Base-by-base conservation (phyloP, 1,140 invertebrate species). In the Pomacea maculata region DNA sequence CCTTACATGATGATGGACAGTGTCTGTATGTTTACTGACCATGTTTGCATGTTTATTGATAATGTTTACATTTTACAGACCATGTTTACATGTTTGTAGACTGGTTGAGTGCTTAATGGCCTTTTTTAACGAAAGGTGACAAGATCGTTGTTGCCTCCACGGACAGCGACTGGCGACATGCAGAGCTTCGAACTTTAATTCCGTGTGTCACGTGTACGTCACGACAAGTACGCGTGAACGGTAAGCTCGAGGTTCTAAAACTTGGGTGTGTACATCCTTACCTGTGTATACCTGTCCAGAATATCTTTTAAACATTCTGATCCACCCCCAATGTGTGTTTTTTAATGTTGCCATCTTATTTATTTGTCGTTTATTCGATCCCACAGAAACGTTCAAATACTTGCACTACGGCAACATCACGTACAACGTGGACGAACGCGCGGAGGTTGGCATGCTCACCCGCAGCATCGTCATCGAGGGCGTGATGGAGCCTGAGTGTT, bases 81-180 rank as follows among this genome's bases (percentile, higher is more conserved):
- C 34, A 6, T 45, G 34, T 45, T 45, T 45, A 45, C 34, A 1
- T 45, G 34, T 45, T 45, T 45, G 34, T 45, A 1, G 34, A 45
- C 34, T 45, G 34, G 6, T 45, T 45, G 34, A 4, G 1, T 45
- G 34, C 1, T 45, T 45, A 0, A 2, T 45, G 0, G 34, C 2
- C 34, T 2, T 45, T 45, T 45, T 45, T 45, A 45, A 45, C 34
- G 34, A 6, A 45, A 85, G 85, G 87, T 68, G 87, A 88, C 76
- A 21, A 81, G 19, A 68, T 88, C 10, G 84, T 88, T 12, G 54
- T 88, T 10, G 64, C 86, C 4, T 85, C 85, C 10, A 87, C 88
- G 0, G 88, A 87, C 76, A 87, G 76, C 81, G 77, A 85, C 65
- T 85, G 84, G 84, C 77, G 70, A 54, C 86, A 88, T 55, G 87